Evolutionary conservation across 2,113 vertebrate genomes (phyloP), one percentile per base, ranked within the genome.

Genomic region (Corvus hawaiiensis): DNA sequence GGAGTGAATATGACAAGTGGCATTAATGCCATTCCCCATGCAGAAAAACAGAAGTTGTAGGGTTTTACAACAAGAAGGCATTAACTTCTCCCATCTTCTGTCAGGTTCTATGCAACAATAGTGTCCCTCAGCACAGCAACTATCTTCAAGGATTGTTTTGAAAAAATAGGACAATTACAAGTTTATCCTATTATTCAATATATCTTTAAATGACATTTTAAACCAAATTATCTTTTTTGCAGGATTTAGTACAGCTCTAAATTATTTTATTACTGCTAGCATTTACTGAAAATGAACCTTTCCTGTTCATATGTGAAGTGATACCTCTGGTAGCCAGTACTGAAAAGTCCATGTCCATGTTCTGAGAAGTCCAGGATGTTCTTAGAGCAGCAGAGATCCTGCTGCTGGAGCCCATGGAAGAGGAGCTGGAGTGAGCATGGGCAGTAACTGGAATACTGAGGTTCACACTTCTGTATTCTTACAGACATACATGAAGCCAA

Each of bases 321-420:
- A 27, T 75, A 21, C 23, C 26, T 72, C 39, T 10, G 30, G 0
- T 11, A 59, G 35, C 56, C 0, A 2, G 1, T 32, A 35, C 3
- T 30, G 37, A 43, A 26, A 82, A 54, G 33, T 67, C 30, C 7
- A 2, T 6, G 39, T 52, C 41, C 28, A 12, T 59, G 37, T 51
- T 43, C 44, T 52, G 54, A 52, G 22, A 33, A 44, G 32, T 51
- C 26, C 55, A 76, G 55, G 68, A 10, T 52, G 27, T 63, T 76
- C 33, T 51, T n/a, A 19, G 2, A 19, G 28, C 35, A 84, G 48
- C 81, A 72, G 61, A 80, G 24, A 63, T 82, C 30, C 27, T 54
- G 23, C 66, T 82, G 12, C 58, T 62, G 59, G 20, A 69, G 33
- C 55, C 46, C 7, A 4, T 24, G 48, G 77, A 54, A 44, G 35